Evolutionary conservation across 2,113 vertebrate genomes (phyloP).

Genomic region (Athene noctua): DNA sequence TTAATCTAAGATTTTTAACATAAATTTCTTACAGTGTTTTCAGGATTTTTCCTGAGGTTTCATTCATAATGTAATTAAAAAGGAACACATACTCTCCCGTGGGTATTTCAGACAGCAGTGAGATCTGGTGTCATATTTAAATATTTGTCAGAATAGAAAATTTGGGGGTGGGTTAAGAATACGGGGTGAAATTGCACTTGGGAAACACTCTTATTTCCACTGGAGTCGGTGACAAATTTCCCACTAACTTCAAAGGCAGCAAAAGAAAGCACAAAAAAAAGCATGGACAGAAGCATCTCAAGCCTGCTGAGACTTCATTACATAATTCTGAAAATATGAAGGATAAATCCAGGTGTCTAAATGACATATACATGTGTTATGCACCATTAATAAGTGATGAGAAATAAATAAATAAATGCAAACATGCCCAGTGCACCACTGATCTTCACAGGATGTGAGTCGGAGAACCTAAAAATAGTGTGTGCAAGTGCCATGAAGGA

Average conservation of each 20-base stretch:
- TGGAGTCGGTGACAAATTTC: neutral
- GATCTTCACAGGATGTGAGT: neutral
- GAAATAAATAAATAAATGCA: slow-evolving; percentile 35
- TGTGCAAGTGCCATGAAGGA: slow-evolving; percentile 16
- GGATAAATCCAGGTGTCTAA: slow-evolving; percentile 36
- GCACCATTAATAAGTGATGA: slow-evolving; percentile 53
- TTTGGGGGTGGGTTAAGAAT: neutral
- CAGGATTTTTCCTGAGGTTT: neutral
- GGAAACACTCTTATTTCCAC: neutral
- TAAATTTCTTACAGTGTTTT: neutral
- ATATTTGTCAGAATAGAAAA: neutral
- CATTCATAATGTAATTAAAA: neutral
- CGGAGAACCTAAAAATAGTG: slow-evolving; percentile 1
- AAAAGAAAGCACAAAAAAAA: neutral
- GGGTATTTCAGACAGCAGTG: neutral
- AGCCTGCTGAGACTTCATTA: neutral
- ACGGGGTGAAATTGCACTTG: neutral
- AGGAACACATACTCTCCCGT: neutral
- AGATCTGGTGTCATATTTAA: neutral
- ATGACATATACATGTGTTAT: slow-evolving; percentile 29
- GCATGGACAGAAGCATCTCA: neutral
- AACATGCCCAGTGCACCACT: neutral
- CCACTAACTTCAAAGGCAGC: neutral
- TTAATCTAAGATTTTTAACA: neutral
- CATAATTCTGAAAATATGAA: slow-evolving; percentile 25